Evolutionary conservation across 2,888 invertebrate species (phyloP), one percentile per base, ranked within the genome.

Genomic region (Morpho deidamia): DNA sequence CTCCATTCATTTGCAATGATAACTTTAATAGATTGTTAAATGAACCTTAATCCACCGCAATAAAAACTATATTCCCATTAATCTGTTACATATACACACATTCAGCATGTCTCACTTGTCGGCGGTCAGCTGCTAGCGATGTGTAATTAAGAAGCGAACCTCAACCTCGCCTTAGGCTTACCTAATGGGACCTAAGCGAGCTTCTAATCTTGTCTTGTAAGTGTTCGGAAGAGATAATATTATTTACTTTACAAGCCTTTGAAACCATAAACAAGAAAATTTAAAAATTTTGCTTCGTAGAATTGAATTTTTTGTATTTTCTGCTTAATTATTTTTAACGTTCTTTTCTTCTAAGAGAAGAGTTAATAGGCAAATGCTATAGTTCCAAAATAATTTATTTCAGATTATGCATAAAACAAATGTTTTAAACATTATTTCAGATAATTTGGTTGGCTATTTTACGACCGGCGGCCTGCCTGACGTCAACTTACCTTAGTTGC

Each of bases 141-240:
- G 77, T 81, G 81, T 85, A 86, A 88, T 88, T 88, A 87, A 83
- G 86, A 79, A 83, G 76, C 73, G 76, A 76, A 83, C 85, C 85
- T 81, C 83, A 77, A 71, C 68, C 72, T 77, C 70, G 79, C 66
- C 69, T 78, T 72, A 78, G 82, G 79, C 79, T 70, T 67, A 72
- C 78, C 81, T 83, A 84, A 84, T 83, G 78, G 70, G 71, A 70
- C 71, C 80, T 82, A 81, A 82, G 81, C 79, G 78, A 78, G 74
- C 76, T 76, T 68, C 71, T 71, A 71, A 76, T 76, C 74, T 74
- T 71, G 79, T 78, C 78, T 76, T 73, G 66, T 63, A 68, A 69
- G 75, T 69, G 70, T 77, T 75, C 75, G 70, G 50, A 51, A 38
- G 54, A 55, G 55, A 55, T 59, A n/a, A 49, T 34, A 62, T 55